phyloP scores from a whole-genome alignment of 2,113 vertebrate species.

The Galeopterus variegatus region DNA sequence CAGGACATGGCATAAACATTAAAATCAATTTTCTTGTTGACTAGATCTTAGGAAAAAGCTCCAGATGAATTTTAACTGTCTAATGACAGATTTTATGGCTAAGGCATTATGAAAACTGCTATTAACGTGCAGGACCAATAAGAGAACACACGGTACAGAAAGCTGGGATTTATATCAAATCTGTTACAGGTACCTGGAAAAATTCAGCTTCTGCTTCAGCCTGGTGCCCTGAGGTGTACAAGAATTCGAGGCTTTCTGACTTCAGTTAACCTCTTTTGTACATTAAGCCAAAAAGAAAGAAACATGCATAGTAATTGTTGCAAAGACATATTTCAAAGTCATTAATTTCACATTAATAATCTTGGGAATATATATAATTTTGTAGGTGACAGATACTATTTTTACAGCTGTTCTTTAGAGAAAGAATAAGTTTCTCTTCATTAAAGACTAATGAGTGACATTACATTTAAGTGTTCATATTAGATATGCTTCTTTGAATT shows the following conservation, averaged over 20 bases:
- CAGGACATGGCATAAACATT: neutral
- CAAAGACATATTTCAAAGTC: slow-evolving; percentile 81
- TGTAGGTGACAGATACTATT: slow-evolving; percentile 90
- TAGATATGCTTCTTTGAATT: slow-evolving; percentile 94
- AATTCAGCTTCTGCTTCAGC: slow-evolving; percentile 64
- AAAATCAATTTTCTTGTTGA: neutral
- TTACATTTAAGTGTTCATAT: slow-evolving; percentile 92
- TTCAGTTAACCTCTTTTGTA: slow-evolving; percentile 81
- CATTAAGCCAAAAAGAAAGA: slow-evolving; percentile 58
- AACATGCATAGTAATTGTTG: slow-evolving; percentile 7
- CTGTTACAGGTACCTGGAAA: slow-evolving; percentile 43
- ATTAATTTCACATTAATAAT: slow-evolving; percentile 87
- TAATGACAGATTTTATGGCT: slow-evolving; percentile 49
- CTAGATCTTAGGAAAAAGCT: neutral
- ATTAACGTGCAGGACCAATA: neutral
- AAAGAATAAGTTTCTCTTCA: slow-evolving; percentile 92
- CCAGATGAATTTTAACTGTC: slow-evolving; percentile 18
- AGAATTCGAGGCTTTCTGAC: slow-evolving; percentile 65
- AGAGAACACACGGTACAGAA: neutral
- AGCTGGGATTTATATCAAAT: slow-evolving; percentile 33
- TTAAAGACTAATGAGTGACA: slow-evolving; percentile 94
- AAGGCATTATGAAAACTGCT: slow-evolving; percentile 24
- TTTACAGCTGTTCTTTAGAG: slow-evolving; percentile 91
- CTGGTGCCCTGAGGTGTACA: slow-evolving; percentile 29
- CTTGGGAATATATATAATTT: slow-evolving; percentile 86